Evolutionary conservation across 2,113 vertebrate species (phyloP).

Genomic region (Misgurnus mizolepis): DNA sequence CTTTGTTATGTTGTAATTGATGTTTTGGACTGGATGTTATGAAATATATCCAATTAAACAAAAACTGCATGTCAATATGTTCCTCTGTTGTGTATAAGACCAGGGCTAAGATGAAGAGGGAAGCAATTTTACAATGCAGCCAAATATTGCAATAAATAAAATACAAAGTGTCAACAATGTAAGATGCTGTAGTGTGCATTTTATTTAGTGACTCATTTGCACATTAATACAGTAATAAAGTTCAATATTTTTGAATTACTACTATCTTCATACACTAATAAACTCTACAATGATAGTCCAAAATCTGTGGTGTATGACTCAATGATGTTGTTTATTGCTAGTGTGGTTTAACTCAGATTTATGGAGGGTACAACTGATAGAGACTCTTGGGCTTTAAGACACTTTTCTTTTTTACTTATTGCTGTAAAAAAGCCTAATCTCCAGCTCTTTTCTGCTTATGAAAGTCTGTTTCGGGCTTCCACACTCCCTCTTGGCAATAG

Average conservation of each 20-base stretch:
- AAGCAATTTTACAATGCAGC: neutral
- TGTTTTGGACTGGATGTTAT: neutral
- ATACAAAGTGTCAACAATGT: neutral
- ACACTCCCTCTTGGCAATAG: slow-evolving; percentile 22
- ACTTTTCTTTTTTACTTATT: neutral
- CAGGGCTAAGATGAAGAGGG: neutral
- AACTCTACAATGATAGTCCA: no score
- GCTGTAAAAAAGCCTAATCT: neutral
- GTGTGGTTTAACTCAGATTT: no score
- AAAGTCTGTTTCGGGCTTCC: slow-evolving; percentile 31
- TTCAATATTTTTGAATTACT: neutral
- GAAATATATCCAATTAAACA: neutral
- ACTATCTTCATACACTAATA: no score
- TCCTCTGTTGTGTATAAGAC: neutral
- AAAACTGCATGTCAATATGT: neutral
- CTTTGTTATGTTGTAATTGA: neutral
- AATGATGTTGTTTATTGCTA: no score
- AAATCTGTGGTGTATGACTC: no score
- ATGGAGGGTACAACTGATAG: neutral
- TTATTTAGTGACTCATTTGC: neutral
- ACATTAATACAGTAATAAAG: slow-evolving; percentile 1
- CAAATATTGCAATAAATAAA: neutral
- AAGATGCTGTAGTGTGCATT: neutral
- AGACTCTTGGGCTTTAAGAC: no score
- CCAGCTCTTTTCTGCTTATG: neutral